Evolutionary conservation across 2,888 invertebrate genomes (phyloP).

Genomic region (Caenorhabditis virilis): DNA sequence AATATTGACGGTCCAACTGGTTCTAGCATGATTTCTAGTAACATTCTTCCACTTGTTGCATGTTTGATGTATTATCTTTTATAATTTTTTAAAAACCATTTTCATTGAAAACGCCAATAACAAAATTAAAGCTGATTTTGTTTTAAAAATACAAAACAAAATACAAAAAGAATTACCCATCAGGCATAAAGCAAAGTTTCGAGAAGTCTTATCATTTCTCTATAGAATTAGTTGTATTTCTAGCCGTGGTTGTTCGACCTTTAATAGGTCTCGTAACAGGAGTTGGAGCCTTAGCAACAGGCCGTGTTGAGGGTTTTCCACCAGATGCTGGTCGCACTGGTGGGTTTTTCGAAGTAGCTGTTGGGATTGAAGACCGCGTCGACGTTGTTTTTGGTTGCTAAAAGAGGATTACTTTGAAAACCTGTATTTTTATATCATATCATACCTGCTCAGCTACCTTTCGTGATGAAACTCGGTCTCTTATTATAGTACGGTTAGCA

Average conservation of each 20-base stretch:
- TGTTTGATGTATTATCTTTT: too few species aligned
- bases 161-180: background rate
- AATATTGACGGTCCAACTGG: constrained; percentile 14
- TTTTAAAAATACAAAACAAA: background rate
- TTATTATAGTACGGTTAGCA: constrained; percentile 12
- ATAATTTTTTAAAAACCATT: background rate
- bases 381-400: background rate
- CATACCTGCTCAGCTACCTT: constrained; percentile 1
- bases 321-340: background rate
- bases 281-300: background rate
- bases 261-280: background rate
- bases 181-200: background rate
- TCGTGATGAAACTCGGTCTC: constrained; percentile 4
- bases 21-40: background rate
- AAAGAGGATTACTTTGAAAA: too few species aligned
- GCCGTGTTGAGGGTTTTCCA: background rate
- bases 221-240: constrained; percentile 1
- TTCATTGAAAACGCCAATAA: background rate
- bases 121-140: background rate
- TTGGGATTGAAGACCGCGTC: background rate
- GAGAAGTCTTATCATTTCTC: constrained; percentile 3
- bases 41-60: background rate
- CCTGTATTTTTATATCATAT: too few species aligned
- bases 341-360: background rate
- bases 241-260: background rate